Percentiles rank a stretch among this genome's conserved stretches.
phyloP scores from a whole-genome alignment of 2,888 invertebrate genomes.

The Hoplodrina ambigua region DNA sequence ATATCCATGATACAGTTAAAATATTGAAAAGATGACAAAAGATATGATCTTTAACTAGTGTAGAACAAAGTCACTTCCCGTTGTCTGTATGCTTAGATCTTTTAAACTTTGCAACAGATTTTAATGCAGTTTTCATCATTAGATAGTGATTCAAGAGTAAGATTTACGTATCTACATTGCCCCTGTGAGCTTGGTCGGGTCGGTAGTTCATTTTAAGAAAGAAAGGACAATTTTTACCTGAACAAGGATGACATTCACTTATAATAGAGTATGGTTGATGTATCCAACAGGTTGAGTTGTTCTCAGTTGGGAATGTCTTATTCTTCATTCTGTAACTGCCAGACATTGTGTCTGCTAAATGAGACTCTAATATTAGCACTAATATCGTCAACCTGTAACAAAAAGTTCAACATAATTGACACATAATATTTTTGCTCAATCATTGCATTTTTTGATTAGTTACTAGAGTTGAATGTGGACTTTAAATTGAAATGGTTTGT shows the following conservation, averaged over 20 bases:
- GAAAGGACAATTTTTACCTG: slow-evolving; percentile 86
- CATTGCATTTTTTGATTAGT: neutral
- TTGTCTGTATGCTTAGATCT: too few species aligned
- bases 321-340: slow-evolving; percentile 91
- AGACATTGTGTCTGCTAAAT: slow-evolving; percentile 87
- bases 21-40: neutral
- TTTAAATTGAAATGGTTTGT: neutral
- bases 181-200: too few species aligned
- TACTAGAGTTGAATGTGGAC: too few species aligned
- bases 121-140: too few species aligned
- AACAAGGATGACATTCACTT: slow-evolving; percentile 96
- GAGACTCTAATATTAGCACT: slow-evolving; percentile 95
- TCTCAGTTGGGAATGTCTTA: slow-evolving; percentile 93
- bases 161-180: too few species aligned
- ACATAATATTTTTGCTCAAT: neutral
- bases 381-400: slow-evolving; percentile 94
- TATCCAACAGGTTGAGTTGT: slow-evolving; percentile 94
- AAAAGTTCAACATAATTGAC: neutral
- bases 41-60: too few species aligned
- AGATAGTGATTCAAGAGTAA: too few species aligned
- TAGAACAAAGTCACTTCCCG: too few species aligned
- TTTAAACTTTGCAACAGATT: too few species aligned
- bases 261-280: slow-evolving; percentile 93
- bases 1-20: too few species aligned
- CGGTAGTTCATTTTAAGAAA: neutral